A percentile compares a stretch with the other conserved stretches of the same genome.
Evolutionary conservation across 2,797 vertebrate genomes (phyloP).

Genomic region (Cichlasoma orientale): DNA sequence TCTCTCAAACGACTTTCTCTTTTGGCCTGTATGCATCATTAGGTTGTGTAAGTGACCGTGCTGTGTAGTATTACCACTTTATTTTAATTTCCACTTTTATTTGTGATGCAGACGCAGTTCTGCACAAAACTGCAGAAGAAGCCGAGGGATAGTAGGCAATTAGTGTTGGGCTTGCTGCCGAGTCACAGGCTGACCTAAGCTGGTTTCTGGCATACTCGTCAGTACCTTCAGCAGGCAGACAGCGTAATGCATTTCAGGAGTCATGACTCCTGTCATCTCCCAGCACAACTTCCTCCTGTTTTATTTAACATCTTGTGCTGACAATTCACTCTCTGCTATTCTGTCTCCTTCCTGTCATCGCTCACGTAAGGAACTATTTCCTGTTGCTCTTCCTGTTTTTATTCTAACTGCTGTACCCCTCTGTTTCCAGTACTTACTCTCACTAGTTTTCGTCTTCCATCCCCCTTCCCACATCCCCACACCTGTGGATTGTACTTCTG

Average conservation of each 20-base stretch:
- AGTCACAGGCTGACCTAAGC: slow-evolving; percentile 64
- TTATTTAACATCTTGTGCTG: slow-evolving; percentile 50
- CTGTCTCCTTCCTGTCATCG: slow-evolving; percentile 33
- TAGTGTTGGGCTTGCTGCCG: slow-evolving; percentile 36
- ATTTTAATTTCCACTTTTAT: background rate
- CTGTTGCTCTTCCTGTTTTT: slow-evolving; percentile 65
- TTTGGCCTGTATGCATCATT: background rate
- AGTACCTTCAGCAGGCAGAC: slow-evolving; percentile 8
- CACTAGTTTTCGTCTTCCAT: slow-evolving; percentile 14
- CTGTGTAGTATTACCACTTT: background rate
- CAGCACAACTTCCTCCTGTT: slow-evolving; percentile 29
- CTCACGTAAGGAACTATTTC: slow-evolving; percentile 46
- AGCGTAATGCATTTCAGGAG: slow-evolving; percentile 35
- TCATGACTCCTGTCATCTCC: slow-evolving; percentile 38
- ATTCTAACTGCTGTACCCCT: background rate
- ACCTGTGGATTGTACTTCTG: slow-evolving; percentile 19
- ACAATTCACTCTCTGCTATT: slow-evolving; percentile 24
- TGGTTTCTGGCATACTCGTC: slow-evolving; percentile 48
- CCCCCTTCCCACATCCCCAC: background rate
- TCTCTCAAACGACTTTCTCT: background rate
- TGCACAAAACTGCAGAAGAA: slow-evolving; percentile 10
- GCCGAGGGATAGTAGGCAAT: slow-evolving; percentile 27
- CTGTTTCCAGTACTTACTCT: slow-evolving; percentile 13
- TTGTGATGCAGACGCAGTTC: slow-evolving; percentile 9
- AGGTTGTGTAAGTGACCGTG: background rate